phyloP scores from a whole-genome alignment of 1,140 invertebrate genomes.

The Pentalonia nigronervosa region DNA sequence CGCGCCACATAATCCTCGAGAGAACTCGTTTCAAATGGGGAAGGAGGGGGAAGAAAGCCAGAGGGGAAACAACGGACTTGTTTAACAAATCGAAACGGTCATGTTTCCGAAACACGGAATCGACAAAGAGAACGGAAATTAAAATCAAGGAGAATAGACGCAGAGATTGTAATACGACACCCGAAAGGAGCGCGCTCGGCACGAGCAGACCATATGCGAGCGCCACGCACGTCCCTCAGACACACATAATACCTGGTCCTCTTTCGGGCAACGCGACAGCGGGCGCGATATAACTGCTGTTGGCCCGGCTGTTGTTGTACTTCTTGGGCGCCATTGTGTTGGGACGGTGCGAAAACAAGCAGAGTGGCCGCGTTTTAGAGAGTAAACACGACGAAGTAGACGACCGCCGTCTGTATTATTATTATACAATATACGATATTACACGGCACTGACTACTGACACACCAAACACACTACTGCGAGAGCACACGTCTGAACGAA shows the following conservation, averaged over 20 bases:
- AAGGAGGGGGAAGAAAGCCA: neutral
- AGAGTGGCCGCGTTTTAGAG: neutral
- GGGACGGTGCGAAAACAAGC: neutral
- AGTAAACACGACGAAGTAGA: neutral
- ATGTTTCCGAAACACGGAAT: neutral
- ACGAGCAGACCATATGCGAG: neutral
- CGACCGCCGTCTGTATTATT: neutral
- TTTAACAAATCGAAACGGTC: neutral
- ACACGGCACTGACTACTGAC: neutral
- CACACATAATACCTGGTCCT: constrained; percentile 47
- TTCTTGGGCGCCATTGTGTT: constrained; percentile 41
- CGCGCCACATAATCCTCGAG: neutral
- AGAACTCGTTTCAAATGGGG: neutral
- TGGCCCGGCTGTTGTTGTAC: neutral
- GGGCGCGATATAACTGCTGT: constrained; percentile 17
- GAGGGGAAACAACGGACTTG: neutral
- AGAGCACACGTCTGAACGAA: neutral
- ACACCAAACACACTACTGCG: neutral
- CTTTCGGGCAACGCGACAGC: constrained; percentile 20
- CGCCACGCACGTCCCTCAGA: neutral
- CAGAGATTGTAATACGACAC: neutral
- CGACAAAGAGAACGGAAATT: neutral
- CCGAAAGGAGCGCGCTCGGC: neutral
- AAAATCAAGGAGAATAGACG: no score
- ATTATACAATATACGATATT: neutral